Conservation (phyloP, 2,888 invertebrate species). For the Coelopa pilipes region DNA sequence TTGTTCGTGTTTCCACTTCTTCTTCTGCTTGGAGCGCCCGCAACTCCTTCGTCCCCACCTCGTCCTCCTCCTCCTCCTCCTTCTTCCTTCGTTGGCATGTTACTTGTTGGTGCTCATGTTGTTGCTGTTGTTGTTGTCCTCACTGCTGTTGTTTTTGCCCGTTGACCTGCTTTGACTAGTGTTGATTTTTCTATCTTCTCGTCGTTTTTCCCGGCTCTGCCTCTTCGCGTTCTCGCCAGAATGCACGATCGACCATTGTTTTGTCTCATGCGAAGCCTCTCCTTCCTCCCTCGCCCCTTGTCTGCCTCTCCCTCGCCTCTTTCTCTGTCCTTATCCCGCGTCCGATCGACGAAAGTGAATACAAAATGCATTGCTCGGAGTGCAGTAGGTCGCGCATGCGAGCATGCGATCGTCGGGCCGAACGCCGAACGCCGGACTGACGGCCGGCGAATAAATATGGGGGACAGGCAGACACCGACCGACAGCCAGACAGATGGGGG, state of each 20-base stretch:
- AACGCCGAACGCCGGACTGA: not conserved
- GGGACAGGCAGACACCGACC: not conserved
- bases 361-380: constrained; percentile 4
- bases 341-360: constrained; percentile 20
- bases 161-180: constrained; percentile 26
- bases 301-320: too few species aligned
- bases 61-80: too few species aligned
- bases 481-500: not conserved
- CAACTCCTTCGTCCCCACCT: too few species aligned
- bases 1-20: not conserved
- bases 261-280: constrained; percentile 14
- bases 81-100: constrained; percentile 13
- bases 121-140: not conserved
- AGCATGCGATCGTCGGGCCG: not conserved
- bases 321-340: not conserved
- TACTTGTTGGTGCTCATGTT: constrained; percentile 1
- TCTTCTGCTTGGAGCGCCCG: too few species aligned
- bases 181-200: constrained; percentile 8
- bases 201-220: too few species aligned
- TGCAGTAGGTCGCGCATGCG: constrained; percentile 31
- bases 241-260: constrained; percentile 7
- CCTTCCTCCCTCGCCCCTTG: too few species aligned
- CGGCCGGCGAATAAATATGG: not conserved
- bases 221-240: constrained; percentile 1
- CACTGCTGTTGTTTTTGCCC: not conserved